Evolutionary conservation across 2,888 invertebrate genomes (phyloP).

Genomic region (Plebejus anna): DNA sequence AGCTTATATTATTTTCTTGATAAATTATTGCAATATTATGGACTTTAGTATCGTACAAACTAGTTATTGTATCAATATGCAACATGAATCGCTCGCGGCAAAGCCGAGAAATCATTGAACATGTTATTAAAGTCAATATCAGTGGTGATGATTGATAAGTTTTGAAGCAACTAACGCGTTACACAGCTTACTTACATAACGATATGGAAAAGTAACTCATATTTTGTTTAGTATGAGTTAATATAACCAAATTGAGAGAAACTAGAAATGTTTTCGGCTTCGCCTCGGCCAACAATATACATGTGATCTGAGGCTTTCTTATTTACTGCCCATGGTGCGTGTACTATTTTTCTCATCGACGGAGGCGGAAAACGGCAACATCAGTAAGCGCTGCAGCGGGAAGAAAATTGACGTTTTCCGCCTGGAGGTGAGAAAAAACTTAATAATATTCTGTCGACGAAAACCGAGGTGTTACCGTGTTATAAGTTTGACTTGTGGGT

Average conservation of each 20-base stretch:
- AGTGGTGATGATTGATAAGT: neutral
- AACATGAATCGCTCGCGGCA: neutral
- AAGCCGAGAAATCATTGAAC: neutral
- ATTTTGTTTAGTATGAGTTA: neutral
- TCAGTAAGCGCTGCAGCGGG: too few species aligned
- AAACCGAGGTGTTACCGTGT: neutral
- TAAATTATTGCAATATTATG: neutral
- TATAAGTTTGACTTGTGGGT: neutral
- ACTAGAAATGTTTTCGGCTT: neutral
- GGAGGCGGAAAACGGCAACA: too few species aligned
- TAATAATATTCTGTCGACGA: too few species aligned
- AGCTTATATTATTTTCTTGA: too few species aligned
- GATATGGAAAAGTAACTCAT: neutral
- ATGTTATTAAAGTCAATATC: neutral
- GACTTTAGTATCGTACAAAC: neutral
- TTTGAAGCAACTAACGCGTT: neutral
- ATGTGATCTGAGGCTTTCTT: too few species aligned
- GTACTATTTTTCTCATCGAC: too few species aligned
- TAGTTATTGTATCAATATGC: neutral
- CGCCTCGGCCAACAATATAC: too few species aligned
- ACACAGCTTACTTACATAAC: neutral
- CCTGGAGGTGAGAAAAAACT: too few species aligned
- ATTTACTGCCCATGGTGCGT: too few species aligned
- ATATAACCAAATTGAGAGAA: neutral
- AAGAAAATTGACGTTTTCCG: too few species aligned